A percentile compares a stretch with the other conserved stretches of the same genome.
phyloP scores from a whole-genome alignment of 2,797 vertebrate species.

The Coluber constrictor region DNA sequence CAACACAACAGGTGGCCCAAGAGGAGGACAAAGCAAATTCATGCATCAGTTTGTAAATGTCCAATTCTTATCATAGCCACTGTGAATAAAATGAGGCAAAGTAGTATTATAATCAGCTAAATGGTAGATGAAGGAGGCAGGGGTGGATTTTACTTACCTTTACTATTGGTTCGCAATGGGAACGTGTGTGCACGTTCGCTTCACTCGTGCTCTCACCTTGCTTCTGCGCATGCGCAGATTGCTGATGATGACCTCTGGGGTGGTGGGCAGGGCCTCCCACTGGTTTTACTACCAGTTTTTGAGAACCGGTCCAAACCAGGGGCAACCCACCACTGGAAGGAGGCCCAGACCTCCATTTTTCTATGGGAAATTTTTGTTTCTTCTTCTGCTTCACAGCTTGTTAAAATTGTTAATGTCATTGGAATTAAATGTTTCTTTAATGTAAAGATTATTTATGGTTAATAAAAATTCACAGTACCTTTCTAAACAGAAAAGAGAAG shows the following conservation, averaged over 20 bases:
- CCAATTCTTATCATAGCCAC: neutral
- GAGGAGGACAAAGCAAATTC: neutral
- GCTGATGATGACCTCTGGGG: too few relatives aligned
- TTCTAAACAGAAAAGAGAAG: neutral
- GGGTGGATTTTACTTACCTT: too few relatives aligned
- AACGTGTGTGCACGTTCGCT: rapidly evolving
- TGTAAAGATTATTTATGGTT: neutral
- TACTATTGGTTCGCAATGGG: too few relatives aligned
- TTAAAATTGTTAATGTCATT: neutral
- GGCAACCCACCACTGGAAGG: too few relatives aligned
- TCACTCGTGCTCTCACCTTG: rapidly evolving
- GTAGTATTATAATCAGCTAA: neutral
- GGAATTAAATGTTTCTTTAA: neutral
- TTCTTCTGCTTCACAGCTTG: neutral
- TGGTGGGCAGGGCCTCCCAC: too few relatives aligned
- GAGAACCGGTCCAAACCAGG: too few relatives aligned
- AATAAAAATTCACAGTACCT: neutral
- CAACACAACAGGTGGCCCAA: neutral
- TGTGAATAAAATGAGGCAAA: neutral
- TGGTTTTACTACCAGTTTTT: too few relatives aligned
- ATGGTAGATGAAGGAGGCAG: neutral
- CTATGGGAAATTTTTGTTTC: neutral
- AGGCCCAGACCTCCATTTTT: neutral
- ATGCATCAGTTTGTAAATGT: neutral
- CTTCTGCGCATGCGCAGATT: too few relatives aligned